Evolutionary conservation across 2,888 invertebrate species (phyloP).

Genomic region (Ichneumon xanthorius): DNA sequence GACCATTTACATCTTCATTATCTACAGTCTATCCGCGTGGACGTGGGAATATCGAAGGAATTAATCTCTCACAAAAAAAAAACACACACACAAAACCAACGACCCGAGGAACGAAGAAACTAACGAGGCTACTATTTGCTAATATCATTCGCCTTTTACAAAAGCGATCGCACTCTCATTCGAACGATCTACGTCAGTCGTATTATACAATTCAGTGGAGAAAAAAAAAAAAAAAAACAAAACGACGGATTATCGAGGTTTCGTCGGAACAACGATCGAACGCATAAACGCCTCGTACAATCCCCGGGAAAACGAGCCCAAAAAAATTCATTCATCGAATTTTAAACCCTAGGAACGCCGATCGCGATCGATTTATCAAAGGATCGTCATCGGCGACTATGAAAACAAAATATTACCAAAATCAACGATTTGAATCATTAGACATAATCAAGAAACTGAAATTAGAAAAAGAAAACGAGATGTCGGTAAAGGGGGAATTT

Average conservation of each 20-base stretch:
- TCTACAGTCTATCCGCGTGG: slow-evolving; percentile 52
- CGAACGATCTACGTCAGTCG: slow-evolving; percentile 55
- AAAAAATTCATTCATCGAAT: slow-evolving; percentile 57
- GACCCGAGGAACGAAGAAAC: slow-evolving; percentile 13
- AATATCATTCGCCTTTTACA: slow-evolving; percentile 55
- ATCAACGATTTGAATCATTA: slow-evolving; percentile 67
- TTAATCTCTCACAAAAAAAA: slow-evolving; percentile 25
- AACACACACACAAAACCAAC: neutral
- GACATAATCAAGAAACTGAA: slow-evolving; percentile 63
- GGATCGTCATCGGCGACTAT: slow-evolving; percentile 51
- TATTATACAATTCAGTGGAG: slow-evolving; percentile 41
- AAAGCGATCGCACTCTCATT: slow-evolving; percentile 48
- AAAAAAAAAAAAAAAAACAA: slow-evolving; percentile 2
- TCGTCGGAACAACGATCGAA: slow-evolving; percentile 76
- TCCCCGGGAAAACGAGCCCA: slow-evolving; percentile 35
- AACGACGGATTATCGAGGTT: slow-evolving; percentile 64
- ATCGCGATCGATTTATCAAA: slow-evolving; percentile 66
- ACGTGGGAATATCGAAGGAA: slow-evolving; percentile 57
- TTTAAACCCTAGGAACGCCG: slow-evolving; percentile 53
- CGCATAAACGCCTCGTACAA: slow-evolving; percentile 54
- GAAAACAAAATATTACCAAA: slow-evolving; percentile 24
- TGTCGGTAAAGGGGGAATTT: slow-evolving; percentile 7
- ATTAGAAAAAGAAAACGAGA: slow-evolving; percentile 50
- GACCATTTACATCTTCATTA: slow-evolving; percentile 61
- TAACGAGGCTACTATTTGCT: slow-evolving; percentile 52